Evolutionary conservation across 2,113 vertebrate genomes (phyloP).

Genomic region (Mobula hypostoma): DNA sequence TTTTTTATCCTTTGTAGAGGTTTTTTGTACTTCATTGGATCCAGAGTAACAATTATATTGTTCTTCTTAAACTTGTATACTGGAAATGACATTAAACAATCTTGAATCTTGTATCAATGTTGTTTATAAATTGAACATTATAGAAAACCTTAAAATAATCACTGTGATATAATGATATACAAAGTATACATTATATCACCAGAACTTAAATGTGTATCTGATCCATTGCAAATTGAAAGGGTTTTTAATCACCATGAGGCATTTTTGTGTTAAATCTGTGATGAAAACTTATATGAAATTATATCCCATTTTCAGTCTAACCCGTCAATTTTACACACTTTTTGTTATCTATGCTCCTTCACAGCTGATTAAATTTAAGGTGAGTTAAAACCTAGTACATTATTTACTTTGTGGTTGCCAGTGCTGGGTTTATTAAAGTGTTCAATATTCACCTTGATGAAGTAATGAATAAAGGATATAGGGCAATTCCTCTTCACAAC

Average conservation of each 20-base stretch:
- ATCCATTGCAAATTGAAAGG: neutral
- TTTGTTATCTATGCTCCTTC: neutral
- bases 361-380: neutral
- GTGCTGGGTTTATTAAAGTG: neutral
- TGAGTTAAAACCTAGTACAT: neutral
- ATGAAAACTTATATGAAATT: neutral
- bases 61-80: too few species aligned
- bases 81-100: too few species aligned
- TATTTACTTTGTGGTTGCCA: neutral
- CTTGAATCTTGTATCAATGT: too few species aligned
- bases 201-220: neutral
- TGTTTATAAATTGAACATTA: too few species aligned
- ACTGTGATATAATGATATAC: neutral
- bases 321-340: neutral
- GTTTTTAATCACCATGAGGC: neutral
- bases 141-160: neutral
- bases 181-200: neutral
- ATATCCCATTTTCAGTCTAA: neutral
- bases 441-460: slow-evolving; percentile 6
- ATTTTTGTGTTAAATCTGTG: neutral
- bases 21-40: too few species aligned
- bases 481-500: neutral
- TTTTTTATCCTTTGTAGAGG: too few species aligned
- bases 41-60: too few species aligned
- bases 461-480: neutral